These are phyloP conservation scores for Esox masquinongy DNA, from an alignment of 2,797 vertebrate genomes.

Conservation along the genomic window DNA sequence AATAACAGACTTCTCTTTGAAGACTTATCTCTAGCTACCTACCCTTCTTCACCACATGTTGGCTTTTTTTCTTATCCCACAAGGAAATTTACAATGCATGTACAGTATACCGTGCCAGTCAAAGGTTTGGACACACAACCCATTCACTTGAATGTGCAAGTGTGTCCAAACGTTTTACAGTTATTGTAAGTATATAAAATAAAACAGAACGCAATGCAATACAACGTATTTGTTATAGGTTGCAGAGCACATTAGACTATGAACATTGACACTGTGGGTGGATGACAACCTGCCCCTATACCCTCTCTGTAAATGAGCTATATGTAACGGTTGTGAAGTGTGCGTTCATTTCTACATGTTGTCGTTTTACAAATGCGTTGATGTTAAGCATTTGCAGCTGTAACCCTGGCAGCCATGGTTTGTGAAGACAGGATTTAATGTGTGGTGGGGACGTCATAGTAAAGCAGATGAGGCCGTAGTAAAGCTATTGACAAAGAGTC, in stretches of 20 bases:
- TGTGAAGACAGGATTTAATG: conserved; percentile 4
- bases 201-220: not conserved
- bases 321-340: too few species aligned
- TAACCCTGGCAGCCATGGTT: too few species aligned
- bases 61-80: not conserved
- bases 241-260: not conserved
- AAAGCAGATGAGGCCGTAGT: not conserved
- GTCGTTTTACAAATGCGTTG: too few species aligned
- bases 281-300: too few species aligned
- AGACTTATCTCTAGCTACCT: not conserved
- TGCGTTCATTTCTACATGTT: too few species aligned
- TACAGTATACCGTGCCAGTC: too few species aligned
- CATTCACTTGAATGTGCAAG: too few species aligned
- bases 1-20: not conserved
- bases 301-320: too few species aligned
- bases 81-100: not conserved
- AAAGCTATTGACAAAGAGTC: conserved; percentile 2
- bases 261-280: too few species aligned
- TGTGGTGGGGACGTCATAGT: not conserved
- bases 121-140: too few species aligned
- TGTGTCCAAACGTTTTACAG: too few species aligned
- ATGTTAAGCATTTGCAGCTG: too few species aligned
- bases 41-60: not conserved
- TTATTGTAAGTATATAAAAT: not conserved
- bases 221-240: not conserved